phyloP scores from a whole-genome alignment of 2,113 vertebrate genomes.

The Penelope pileata region DNA sequence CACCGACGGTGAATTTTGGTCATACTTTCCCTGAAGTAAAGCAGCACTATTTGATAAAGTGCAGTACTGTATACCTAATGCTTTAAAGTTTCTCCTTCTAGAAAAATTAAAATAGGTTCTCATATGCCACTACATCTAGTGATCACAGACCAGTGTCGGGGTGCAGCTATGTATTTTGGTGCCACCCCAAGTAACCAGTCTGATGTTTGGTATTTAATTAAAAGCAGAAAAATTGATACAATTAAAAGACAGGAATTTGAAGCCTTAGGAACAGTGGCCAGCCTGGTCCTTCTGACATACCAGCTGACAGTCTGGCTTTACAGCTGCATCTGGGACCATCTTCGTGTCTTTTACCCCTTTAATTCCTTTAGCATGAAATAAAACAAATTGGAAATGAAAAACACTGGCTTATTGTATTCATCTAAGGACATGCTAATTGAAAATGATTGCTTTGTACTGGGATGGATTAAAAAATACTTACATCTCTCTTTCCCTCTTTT shows the following conservation, averaged over 20 bases:
- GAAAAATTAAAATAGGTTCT: neutral
- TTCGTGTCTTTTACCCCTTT: conserved; percentile 68
- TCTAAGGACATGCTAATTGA: conserved; percentile 59
- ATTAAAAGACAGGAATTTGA: neutral
- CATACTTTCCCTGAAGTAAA: neutral
- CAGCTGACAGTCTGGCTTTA: conserved; percentile 52
- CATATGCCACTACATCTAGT: neutral
- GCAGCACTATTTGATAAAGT: neutral
- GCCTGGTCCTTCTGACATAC: conserved; percentile 10
- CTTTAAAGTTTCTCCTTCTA: neutral
- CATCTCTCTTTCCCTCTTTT: conserved; percentile 33
- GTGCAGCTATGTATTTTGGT: neutral
- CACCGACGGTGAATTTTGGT: neutral
- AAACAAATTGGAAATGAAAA: conserved; percentile 63
- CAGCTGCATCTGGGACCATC: conserved; percentile 54
- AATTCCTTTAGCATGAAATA: conserved; percentile 51
- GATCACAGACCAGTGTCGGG: neutral
- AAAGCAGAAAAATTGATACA: conserved; percentile 37
- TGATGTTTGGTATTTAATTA: conserved; percentile 35
- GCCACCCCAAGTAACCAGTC: neutral
- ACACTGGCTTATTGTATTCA: conserved; percentile 66
- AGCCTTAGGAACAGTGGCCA: conserved; percentile 24
- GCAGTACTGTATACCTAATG: neutral
- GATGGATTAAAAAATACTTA: conserved; percentile 36
- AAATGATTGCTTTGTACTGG: conserved; percentile 61